These are phyloP conservation scores for Megalops atlanticus DNA, from an alignment of 2,113 vertebrate species.

Conservation along the genomic window DNA sequence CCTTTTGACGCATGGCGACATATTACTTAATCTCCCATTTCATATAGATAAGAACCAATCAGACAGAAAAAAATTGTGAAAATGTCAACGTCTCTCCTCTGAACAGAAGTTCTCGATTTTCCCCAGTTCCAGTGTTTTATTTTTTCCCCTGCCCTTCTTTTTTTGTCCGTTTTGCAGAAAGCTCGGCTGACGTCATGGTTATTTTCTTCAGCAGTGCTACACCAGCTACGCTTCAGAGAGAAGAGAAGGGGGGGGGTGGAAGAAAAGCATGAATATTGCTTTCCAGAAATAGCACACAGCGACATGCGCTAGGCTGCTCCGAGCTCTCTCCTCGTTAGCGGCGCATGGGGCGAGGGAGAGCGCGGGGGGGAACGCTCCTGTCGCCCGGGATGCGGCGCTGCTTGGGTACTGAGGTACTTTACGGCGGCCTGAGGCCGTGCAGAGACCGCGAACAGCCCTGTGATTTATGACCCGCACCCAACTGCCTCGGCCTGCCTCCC, in stretches of 20 bases:
- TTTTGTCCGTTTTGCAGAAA: constrained; percentile 46
- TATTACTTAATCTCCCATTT: background rate
- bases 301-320: constrained; percentile 38
- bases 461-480: constrained; percentile 43
- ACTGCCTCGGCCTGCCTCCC: constrained; percentile 23
- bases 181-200: constrained; percentile 45
- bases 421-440: constrained; percentile 17
- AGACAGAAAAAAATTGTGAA: background rate
- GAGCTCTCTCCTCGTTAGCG: constrained; percentile 45
- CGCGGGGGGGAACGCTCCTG: background rate
- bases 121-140: background rate
- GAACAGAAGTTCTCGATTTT: background rate
- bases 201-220: constrained; percentile 38
- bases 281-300: constrained; percentile 56
- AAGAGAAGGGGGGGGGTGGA: constrained; percentile 10
- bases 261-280: constrained; percentile 47
- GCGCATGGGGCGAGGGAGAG: constrained; percentile 13
- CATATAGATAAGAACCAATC: background rate
- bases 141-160: background rate
- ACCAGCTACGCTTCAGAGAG: constrained; percentile 39
- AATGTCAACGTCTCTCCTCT: background rate
- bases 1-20: background rate
- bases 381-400: background rate
- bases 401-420: constrained; percentile 10
- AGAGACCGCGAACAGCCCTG: constrained; percentile 33